A percentile compares a stretch with the other conserved stretches of the same genome.
Evolutionary conservation across 2,888 invertebrate species (phyloP).

Genomic region (Malachius bipustulatus): DNA sequence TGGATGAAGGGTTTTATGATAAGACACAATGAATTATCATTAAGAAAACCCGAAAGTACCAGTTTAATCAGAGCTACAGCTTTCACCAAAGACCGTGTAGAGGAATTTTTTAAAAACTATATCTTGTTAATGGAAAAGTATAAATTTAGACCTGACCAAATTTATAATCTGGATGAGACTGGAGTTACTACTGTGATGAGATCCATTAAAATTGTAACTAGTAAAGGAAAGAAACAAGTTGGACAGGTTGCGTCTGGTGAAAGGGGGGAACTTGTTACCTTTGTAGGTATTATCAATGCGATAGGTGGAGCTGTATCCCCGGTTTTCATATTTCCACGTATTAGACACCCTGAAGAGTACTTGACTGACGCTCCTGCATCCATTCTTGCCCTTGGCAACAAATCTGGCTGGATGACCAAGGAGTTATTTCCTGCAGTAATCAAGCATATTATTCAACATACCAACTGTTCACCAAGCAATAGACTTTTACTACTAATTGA

Average conservation of each 20-base stretch:
- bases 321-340: slow-evolving; percentile 13
- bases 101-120: slow-evolving; percentile 14
- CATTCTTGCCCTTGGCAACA: slow-evolving; percentile 13
- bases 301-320: slow-evolving; percentile 11
- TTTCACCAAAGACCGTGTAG: slow-evolving; percentile 12
- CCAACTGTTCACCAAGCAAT: slow-evolving; percentile 17
- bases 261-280: slow-evolving; percentile 9
- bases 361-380: slow-evolving; percentile 14
- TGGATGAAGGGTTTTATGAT: slow-evolving; percentile 17
- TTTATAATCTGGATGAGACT: slow-evolving; percentile 11
- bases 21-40: slow-evolving; percentile 11
- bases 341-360: slow-evolving; percentile 12
- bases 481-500: slow-evolving; percentile 22
- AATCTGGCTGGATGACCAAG: slow-evolving; percentile 14
- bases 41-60: slow-evolving; percentile 17
- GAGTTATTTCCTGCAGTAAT: slow-evolving; percentile 21
- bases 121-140: slow-evolving; percentile 2
- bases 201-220: slow-evolving; percentile 10
- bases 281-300: slow-evolving; percentile 12
- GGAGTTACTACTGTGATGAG: slow-evolving; percentile 10
- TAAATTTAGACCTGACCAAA: slow-evolving; percentile 10
- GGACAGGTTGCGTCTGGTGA: slow-evolving; percentile 13
- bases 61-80: slow-evolving; percentile 16
- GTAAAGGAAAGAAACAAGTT: slow-evolving; percentile 12
- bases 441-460: slow-evolving; percentile 21